A percentile compares a stretch with the other conserved stretches of the same genome.
Conservation (phyloP, 2,888 invertebrate genomes). For the Pandemis cinnamomeana region DNA sequence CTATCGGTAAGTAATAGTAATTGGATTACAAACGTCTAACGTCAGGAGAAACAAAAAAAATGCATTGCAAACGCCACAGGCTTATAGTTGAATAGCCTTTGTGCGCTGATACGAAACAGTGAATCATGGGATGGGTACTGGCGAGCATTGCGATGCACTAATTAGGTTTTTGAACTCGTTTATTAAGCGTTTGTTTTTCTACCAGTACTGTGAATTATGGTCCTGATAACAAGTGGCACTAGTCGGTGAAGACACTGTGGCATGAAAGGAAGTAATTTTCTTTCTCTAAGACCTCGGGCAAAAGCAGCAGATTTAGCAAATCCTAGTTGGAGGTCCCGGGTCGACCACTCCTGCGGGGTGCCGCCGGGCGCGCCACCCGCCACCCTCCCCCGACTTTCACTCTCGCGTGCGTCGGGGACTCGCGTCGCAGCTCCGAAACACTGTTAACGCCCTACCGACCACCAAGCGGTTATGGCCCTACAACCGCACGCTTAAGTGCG, state of each 20-base stretch:
- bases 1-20: background rate
- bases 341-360: constrained; percentile 79
- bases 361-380: constrained; percentile 58
- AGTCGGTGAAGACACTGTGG: background rate
- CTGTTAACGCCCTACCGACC: constrained; percentile 56
- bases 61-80: background rate
- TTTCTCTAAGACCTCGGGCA: constrained; percentile 61
- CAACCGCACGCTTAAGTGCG: constrained; percentile 53
- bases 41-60: background rate
- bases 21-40: background rate
- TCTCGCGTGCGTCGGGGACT: constrained; percentile 81
- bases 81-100: constrained; percentile 18
- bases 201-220: constrained; percentile 7
- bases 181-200: constrained; percentile 4
- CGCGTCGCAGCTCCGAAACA: constrained; percentile 63
- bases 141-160: constrained; percentile 45
- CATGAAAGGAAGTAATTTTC: constrained; percentile 46
- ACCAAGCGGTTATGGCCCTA: constrained; percentile 57
- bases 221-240: background rate
- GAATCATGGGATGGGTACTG: constrained; percentile 9
- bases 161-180: constrained; percentile 53
- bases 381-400: constrained; percentile 79
- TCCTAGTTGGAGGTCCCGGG: constrained; percentile 79
- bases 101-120: constrained; percentile 47
- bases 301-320: constrained; percentile 82